A percentile compares a stretch with the other conserved stretches of the same genome.
These are phyloP conservation scores for Chionodraco myersi DNA, from an alignment of 2,113 vertebrate genomes.

Conservation along the genomic window DNA sequence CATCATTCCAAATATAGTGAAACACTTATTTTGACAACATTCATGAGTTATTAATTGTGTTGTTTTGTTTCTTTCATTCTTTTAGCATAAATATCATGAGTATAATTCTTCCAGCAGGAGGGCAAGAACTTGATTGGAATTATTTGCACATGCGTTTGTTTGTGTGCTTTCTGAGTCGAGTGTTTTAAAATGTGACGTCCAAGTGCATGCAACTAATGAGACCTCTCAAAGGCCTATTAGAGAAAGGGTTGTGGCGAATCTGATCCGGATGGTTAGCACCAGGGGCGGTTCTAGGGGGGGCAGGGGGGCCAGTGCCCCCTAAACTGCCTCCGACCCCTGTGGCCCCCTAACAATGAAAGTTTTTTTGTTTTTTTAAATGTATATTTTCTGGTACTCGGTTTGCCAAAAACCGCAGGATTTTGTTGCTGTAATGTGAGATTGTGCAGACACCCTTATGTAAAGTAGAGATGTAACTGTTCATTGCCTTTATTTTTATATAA, in stretches of 20 bases:
- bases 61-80: background rate
- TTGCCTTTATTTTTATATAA: too few relatives aligned
- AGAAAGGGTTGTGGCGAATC: conserved; percentile 37
- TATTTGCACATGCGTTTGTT: conserved; percentile 2
- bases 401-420: too few relatives aligned
- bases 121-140: conserved; percentile 1
- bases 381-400: too few relatives aligned
- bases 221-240: conserved; percentile 56
- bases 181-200: conserved; percentile 28
- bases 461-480: too few relatives aligned
- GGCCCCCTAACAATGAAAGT: too few relatives aligned
- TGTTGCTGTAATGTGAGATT: too few relatives aligned
- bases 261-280: conserved; percentile 44
- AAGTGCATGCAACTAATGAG: conserved; percentile 58
- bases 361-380: too few relatives aligned
- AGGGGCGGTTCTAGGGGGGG: too few relatives aligned
- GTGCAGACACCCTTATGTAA: too few relatives aligned
- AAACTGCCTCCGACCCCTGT: too few relatives aligned
- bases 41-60: background rate
- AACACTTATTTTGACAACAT: background rate
- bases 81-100: background rate
- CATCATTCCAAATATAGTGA: background rate
- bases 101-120: conserved; percentile 10
- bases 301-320: too few relatives aligned
- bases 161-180: background rate